Evolutionary conservation across 2,113 vertebrate species (phyloP).

Genomic region (Alligator sinensis): DNA sequence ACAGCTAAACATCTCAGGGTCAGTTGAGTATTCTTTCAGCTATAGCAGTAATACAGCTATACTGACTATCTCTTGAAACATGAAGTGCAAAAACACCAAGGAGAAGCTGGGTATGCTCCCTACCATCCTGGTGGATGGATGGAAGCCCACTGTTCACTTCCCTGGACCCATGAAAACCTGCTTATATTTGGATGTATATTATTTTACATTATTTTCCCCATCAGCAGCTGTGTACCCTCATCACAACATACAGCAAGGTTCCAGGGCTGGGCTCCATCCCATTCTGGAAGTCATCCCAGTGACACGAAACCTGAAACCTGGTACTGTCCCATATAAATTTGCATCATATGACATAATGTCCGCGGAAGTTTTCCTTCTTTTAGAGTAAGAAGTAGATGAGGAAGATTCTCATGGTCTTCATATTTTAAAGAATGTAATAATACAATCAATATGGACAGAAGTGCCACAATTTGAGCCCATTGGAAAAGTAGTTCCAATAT

Average conservation of each 20-base stretch:
- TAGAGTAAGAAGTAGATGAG: not conserved
- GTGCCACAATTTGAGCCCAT: not conserved
- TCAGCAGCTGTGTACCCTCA: not conserved
- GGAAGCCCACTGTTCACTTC: not conserved
- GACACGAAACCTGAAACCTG: not conserved
- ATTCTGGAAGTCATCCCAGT: not conserved
- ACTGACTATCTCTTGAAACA: not conserved
- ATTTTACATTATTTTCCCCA: not conserved
- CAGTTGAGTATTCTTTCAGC: not conserved
- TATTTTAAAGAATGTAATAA: not conserved
- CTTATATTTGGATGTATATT: not conserved
- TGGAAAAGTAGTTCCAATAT: not conserved
- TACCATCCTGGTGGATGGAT: not conserved
- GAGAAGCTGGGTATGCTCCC: not conserved
- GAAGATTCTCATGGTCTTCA: not conserved
- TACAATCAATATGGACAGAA: not conserved
- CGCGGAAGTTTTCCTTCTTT: not conserved
- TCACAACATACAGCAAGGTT: fast-evolving
- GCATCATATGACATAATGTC: not conserved
- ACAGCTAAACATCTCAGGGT: not conserved
- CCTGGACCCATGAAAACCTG: not conserved
- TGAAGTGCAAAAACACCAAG: not conserved
- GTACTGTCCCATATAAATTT: not conserved
- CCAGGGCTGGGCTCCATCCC: not conserved
- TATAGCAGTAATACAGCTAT: not conserved